Evolutionary conservation across 2,888 invertebrate genomes (phyloP), one percentile per base, ranked within the genome.

Genomic region (Sisyra nigra): DNA sequence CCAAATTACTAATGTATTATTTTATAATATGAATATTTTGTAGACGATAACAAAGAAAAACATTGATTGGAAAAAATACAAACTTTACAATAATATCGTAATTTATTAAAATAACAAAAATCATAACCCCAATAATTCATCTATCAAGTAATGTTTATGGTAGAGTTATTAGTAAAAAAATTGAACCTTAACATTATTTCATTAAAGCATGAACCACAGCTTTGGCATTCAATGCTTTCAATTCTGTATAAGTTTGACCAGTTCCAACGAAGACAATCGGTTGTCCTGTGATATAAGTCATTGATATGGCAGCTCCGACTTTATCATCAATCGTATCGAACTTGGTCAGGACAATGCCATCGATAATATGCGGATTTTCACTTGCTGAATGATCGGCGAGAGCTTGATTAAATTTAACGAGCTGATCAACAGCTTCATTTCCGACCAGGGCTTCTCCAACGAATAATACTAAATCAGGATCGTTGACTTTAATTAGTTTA

Each of bases 271-370:
- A 96, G 36, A 96, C 92, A 42, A 99, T 98, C 0, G 98, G 98
- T 63, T 99, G 97, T 0, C 98, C 98, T 0, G 98, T 99, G 48
- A 97, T 94, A 63, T 98, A 99, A 0, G 98, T 96, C 98, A 99
- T 99, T 11, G 98, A 98, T 53, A 99, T 94, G 13, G 98, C 97
- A 34, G 98, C 98, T 8, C 98, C 98, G 17, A 98, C 84, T 71
- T 98, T 97, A 63, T 99, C 98, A 61, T 99, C 98, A 54, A 99
- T 97, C 1, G 98, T 99, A 63, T 99, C 98, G 66, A 99, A 99
- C 67, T 99, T 99, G 6, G 98, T 98, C 38, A 99, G 72, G 9
- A 99, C 94, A 53, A 99, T 99, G 40, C 98, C 98, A 65, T 99
- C 98, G 52, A 99, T 96, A 36, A 92, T 76, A 57, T 92, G 91